Evolutionary conservation across 2,888 invertebrate genomes (phyloP).

Genomic region (Dastarcus helophoroides): DNA sequence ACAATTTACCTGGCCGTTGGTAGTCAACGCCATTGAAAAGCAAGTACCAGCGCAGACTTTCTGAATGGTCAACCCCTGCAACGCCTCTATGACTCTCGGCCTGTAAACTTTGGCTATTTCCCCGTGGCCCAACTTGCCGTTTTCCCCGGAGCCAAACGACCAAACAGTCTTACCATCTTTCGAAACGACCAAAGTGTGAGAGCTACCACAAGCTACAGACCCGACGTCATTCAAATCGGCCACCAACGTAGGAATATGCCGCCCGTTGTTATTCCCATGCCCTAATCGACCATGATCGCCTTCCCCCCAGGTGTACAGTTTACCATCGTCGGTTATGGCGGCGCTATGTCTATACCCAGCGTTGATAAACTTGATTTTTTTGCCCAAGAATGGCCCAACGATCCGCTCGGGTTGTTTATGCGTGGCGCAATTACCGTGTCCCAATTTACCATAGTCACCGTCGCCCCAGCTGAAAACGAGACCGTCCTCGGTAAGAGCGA

Average conservation of each 20-base stretch:
- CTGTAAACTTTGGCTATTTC: constrained; percentile 38
- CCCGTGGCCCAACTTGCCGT: constrained; percentile 42
- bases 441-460: constrained; percentile 47
- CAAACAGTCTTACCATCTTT: constrained; percentile 44
- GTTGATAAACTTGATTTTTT: constrained; percentile 40
- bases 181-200: constrained; percentile 43
- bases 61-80: constrained; percentile 43
- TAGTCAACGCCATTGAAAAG: constrained; percentile 43
- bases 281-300: constrained; percentile 46
- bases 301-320: constrained; percentile 48
- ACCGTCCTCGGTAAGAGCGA: constrained; percentile 43
- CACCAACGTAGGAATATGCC: constrained; percentile 47
- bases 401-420: constrained; percentile 45
- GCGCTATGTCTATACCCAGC: constrained; percentile 49
- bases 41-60: constrained; percentile 46
- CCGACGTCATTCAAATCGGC: constrained; percentile 46
- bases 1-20: constrained; percentile 36
- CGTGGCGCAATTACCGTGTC: constrained; percentile 42
- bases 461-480: constrained; percentile 48
- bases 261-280: constrained; percentile 48
- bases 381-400: constrained; percentile 36
- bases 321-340: constrained; percentile 44
- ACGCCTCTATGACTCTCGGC: constrained; percentile 47
- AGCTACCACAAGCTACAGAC: constrained; percentile 43
- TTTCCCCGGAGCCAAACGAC: constrained; percentile 47